Base-by-base conservation (phyloP, 2,888 invertebrate species). In the Caenorhabditis sp. region DNA sequence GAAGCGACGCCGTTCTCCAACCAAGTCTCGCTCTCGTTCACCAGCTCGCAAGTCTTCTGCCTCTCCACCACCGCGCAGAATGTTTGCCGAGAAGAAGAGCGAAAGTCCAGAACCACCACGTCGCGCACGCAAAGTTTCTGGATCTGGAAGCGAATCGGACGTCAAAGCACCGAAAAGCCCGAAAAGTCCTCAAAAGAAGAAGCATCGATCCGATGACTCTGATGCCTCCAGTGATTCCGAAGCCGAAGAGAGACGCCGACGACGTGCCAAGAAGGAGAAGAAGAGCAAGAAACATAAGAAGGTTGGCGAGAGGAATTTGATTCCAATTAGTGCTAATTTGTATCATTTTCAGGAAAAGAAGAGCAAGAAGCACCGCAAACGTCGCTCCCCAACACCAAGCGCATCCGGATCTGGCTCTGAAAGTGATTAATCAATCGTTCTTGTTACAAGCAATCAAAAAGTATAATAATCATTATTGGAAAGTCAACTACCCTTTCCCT, bases 251-350 rank as follows among this genome's bases (percentile, higher is more conserved):
- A 64, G 67, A 60, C 51, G 77, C 28, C 56, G 77, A 22, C 71
- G 72, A 71, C 70, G 70, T n/a, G 79, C 70, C 0, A 83, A 83
- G 64, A 83, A 83, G 62, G 72, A 84, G 70, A 82, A 83, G 64
- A 87, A 85, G 62, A 62, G 64, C 56, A 86, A 83, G 71, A 85
- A 87, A 60, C 82, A 86, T 62, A 86, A 83, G 62, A 86, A 86
- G 47, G 47, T 47, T 18, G 13, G 5, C 13, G 3, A 40, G 6
- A 13, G 8, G 20, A 20, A 20, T 3, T 3, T 13, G 22, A 44
- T 65, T 6, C 13, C 2, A 5, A 40, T 53, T 37, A 18, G 26
- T 58, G n/a, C 40, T n/a, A 26, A 20, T 8, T 8, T 35, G 51
- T 58, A 62, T n/a, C n/a, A n/a, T 15, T 85, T 85, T 65, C 69